Evolutionary conservation across 2,888 invertebrate species (phyloP).

Genomic region (Pachycephus smyrnensis): DNA sequence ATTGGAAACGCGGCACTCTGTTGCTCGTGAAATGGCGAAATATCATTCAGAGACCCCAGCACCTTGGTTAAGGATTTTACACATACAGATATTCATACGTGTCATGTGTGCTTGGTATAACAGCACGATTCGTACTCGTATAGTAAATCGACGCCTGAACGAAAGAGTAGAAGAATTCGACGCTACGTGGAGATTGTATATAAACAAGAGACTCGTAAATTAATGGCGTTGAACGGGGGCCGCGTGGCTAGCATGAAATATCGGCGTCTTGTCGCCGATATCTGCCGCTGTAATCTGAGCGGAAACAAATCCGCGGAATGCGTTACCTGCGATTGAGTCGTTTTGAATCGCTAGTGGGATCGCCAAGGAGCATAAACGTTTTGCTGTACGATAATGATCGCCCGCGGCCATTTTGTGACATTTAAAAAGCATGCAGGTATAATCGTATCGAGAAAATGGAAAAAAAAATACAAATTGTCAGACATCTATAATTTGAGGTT

Average conservation of each 20-base stretch:
- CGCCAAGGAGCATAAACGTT: neutral
- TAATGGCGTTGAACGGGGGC: constrained; percentile 30
- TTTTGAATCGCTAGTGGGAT: constrained; percentile 23
- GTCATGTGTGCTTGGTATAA: neutral
- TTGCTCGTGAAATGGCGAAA: neutral
- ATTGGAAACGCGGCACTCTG: neutral
- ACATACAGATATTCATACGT: neutral
- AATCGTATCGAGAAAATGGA: neutral
- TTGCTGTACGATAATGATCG: neutral
- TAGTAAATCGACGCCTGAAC: neutral
- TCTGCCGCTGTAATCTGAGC: constrained; percentile 43
- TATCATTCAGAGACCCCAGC: neutral
- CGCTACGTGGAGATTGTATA: neutral
- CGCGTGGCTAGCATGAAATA: constrained; percentile 39
- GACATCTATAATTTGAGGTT: neutral
- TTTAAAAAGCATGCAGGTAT: neutral
- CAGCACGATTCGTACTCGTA: neutral
- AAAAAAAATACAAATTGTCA: neutral
- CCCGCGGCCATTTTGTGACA: neutral
- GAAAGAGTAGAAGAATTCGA: neutral
- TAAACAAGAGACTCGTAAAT: constrained; percentile 22
- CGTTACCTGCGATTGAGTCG: constrained; percentile 35
- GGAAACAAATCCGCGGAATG: constrained; percentile 46
- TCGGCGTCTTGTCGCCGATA: constrained; percentile 40
- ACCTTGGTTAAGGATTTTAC: neutral